Evolutionary conservation across 2,797 vertebrate species (phyloP), one percentile per base, ranked within the genome.

Genomic region (Coregonus suidteri): DNA sequence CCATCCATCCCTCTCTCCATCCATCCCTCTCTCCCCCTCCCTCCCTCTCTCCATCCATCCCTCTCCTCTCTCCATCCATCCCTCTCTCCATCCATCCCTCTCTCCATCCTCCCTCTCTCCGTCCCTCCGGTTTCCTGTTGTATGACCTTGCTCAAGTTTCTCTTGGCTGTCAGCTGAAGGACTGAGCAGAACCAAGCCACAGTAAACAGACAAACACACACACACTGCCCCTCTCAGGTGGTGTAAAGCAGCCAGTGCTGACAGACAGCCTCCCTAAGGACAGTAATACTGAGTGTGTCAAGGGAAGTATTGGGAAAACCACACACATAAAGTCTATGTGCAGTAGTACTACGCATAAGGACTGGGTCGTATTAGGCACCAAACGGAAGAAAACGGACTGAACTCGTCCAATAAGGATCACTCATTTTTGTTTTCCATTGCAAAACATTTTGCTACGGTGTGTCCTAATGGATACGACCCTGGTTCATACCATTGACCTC

Each of bases 121-220:
- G 5, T 71, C 80, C 71, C 53, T 80, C 74, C 30, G 15, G 56
- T 83, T 85, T 85, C 69, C 77, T 75, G 74, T 84, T 74, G 67
- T 35, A 73, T 77, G 47, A 31, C 20, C 75, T 77, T 83, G 9
- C 73, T 86, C 82, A 74, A 65, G 79, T 86, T 83, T 81, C 71
- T 76, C 4, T 76, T 79, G 59, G 59, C 72, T 31, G 11, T 30
- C 30, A 52, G 18, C 68, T 67, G n/a, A 76, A 70, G 13, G 11
- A 20, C 20, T 62, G 53, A 75, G 31, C 53, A 77, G 65, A 78
- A 34, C 59, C 31, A 66, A 6, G 30, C 75, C 47, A 74, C 59
- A 73, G 75, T 79, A 5, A 25, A 2, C n/a, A 13, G 11, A 59
- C 16, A 41, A 18, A 71, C 31, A 76, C 75, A 37, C 47, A 14